Evolutionary conservation across 2,113 vertebrate species (phyloP).

Genomic region (Leucopsar rothschildi): DNA sequence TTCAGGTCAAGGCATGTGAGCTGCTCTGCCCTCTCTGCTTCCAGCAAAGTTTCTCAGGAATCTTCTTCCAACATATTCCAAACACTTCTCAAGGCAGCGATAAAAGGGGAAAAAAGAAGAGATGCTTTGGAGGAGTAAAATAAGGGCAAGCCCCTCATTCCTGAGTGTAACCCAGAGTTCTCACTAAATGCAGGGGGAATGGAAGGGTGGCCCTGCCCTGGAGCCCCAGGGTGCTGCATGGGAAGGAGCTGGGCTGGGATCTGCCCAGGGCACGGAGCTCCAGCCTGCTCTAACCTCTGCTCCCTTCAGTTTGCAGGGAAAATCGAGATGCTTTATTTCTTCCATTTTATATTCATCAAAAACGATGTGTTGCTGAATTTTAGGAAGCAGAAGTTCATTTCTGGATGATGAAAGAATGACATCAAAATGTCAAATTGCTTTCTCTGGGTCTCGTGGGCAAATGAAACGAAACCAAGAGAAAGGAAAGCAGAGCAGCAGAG

Average conservation of each 20-base stretch:
- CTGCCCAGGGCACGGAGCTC: neutral
- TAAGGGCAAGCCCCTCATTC: neutral
- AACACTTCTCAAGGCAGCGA: neutral
- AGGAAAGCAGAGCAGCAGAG: neutral
- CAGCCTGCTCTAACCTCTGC: neutral
- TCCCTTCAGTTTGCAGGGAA: neutral
- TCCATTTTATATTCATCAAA: neutral
- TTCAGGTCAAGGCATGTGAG: fast-evolving
- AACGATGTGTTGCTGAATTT: neutral
- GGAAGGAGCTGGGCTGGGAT: neutral
- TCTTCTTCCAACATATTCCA: neutral
- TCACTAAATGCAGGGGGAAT: neutral
- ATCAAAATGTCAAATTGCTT: neutral
- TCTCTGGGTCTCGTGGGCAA: neutral
- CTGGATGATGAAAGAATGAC: neutral
- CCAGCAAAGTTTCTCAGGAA: neutral
- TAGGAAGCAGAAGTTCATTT: neutral
- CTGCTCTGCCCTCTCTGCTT: neutral
- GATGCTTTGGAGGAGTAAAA: neutral
- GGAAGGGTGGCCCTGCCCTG: neutral
- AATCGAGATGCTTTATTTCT: neutral
- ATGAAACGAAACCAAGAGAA: neutral
- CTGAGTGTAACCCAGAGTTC: neutral
- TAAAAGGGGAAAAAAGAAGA: neutral
- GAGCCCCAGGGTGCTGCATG: neutral